Base-by-base conservation (phyloP, 2,888 invertebrate genomes). In the Plagodis pulveraria region DNA sequence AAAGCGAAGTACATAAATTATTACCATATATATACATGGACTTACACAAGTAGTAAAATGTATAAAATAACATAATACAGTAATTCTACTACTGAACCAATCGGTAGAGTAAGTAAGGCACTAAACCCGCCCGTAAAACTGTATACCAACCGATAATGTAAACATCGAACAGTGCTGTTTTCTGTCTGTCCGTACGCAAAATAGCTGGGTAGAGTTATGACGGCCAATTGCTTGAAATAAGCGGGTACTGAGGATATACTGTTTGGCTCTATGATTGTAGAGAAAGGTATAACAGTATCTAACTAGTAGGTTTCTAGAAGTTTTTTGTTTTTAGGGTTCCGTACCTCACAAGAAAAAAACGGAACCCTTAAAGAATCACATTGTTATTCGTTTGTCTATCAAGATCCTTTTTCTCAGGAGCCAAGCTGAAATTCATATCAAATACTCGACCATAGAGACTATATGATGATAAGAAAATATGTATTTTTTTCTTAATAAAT, bases 101-200 rank as follows among this genome's bases (percentile, higher is more conserved):
- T 49, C 49, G 33, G 33, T 48, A 47, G 38, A 50, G 40, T 40
- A 40, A 40, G 9, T 40, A 40, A 40, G 9, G 42, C 43, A 43
- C 46, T 50, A 53, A 65, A 58, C 45, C 41, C 46, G 48, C 47
- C 40, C 50, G 54, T 62, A 54, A 56, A 56, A 58, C 55, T 40
- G 46, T 22, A 51, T 22, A 51, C 35, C 42, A 38, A 22, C 46
- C 47, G 54, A 22, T 62, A 65, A 60, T 42, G 44, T 66, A 66
- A 68, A 64, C 62, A 67, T 49, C 8, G 40, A 48, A 50, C 64
- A 56, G 50, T 50, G 40, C 68, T 69, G 68, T 52, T 58, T 69
- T 66, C 61, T 66, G 63, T 70, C 70, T 36, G 61, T 70, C 62
- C 50, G 54, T 58, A 34, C 44, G 62, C 65, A 56, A 65, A 67